Base-by-base conservation (phyloP, 2,113 vertebrate species). In the Columbina picui region DNA sequence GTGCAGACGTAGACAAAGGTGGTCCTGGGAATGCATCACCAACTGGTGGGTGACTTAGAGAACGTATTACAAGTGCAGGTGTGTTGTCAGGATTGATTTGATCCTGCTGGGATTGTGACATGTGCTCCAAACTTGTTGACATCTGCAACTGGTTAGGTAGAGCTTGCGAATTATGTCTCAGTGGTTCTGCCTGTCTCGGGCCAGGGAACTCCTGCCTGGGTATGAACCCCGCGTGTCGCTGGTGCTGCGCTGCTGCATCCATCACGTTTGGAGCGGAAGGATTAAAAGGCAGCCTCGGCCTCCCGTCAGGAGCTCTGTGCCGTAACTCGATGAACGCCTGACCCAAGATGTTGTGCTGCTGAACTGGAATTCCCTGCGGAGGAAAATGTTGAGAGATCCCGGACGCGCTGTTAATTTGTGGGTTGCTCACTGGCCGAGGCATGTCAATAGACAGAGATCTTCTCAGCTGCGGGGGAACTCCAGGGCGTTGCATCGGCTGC, bases 281-380 rank as follows among this genome's bases (percentile, higher is more conserved):
- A 27, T 83, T 89, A 52, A 99, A 99, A 47, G 98, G 98, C 76
- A 98, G 94, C 68, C 98, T 97, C 0, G 99, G 97, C 57, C 99
- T 98, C 52, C 98, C 98, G 6, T 99, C 99, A 0, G 99, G 99
- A 59, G 98, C 90, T 32, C 99, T 97, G 85, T 99, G 99, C 0
- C 99, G 98, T 29, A 99, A 96, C 93, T 99, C 99, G 2, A 99
- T 99, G 90, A 99, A 99, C 0, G 99, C 99, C 83, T 99, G 99
- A 2, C 99, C 99, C 97, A 99, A 97, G 87, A 99, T 98, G 90
- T 98, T 99, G 96, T 99, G 99, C 84, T 99, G 99, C 87, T 98
- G 99, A 38, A 99, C 95, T 1, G 98, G 97, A 39, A 98, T 97
- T 34, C 98, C 97, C 81, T 98, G 98, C 0, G 98, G 98, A 57